Conservation (phyloP, 2,888 invertebrate genomes). For the Chymomyza amoena region DNA sequence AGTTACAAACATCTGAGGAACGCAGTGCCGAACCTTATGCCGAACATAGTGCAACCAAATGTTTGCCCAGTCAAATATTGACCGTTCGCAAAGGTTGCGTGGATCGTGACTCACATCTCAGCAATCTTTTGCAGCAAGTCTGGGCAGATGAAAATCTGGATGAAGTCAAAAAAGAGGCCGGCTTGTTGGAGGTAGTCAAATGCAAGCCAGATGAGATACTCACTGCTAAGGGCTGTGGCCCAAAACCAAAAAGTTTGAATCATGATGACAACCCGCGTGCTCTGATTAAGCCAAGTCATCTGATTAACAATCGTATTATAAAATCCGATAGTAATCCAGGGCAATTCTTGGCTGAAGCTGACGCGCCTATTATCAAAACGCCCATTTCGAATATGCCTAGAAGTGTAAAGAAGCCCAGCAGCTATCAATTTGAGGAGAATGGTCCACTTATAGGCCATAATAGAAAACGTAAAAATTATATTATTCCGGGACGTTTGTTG, state of each 20-base stretch:
- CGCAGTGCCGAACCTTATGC: background rate
- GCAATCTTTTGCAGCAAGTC: background rate
- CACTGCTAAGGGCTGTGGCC: slow-evolving; percentile 25
- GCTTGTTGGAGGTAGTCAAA: background rate
- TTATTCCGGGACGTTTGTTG: slow-evolving; percentile 41
- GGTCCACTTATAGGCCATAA: slow-evolving; percentile 17
- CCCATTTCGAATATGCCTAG: background rate
- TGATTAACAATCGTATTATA: slow-evolving; percentile 16
- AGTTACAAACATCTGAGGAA: background rate
- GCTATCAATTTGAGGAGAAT: background rate
- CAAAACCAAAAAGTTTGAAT: background rate
- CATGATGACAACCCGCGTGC: background rate
- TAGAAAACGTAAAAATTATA: slow-evolving; percentile 9
- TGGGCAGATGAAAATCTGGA: slow-evolving; percentile 31
- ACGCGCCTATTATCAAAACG: background rate
- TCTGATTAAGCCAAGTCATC: background rate
- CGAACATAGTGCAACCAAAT: slow-evolving; percentile 7
- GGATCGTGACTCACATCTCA: slow-evolving; percentile 12
- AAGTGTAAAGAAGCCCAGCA: no score
- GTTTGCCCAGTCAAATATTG: slow-evolving; percentile 25
- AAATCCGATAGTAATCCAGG: background rate
- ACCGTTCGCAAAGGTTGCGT: slow-evolving; percentile 32
- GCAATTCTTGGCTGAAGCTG: background rate
- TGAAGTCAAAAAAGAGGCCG: background rate
- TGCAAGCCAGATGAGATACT: slow-evolving; percentile 23